phyloP scores from a whole-genome alignment of 2,113 vertebrate genomes.

The Aldabrachelys gigantea region DNA sequence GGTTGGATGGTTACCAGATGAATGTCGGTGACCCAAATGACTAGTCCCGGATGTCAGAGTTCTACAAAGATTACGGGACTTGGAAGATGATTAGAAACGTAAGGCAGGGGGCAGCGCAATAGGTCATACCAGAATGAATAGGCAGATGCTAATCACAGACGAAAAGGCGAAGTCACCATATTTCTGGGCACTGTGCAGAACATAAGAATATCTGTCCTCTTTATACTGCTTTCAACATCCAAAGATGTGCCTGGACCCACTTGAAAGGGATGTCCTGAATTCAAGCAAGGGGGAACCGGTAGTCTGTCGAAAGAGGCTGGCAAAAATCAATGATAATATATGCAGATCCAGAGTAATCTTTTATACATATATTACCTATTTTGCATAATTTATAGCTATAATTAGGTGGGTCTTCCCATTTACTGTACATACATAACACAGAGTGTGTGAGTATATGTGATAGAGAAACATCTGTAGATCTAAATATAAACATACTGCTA shows the following conservation, averaged over 20 bases:
- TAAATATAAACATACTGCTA: background rate
- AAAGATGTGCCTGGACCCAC: fast-evolving
- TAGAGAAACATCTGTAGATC: background rate
- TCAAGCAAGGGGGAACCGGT: background rate
- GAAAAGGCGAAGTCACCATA: background rate
- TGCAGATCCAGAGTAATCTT: fast-evolving
- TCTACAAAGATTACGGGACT: fast-evolving
- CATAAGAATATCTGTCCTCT: background rate
- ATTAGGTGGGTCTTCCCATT: background rate
- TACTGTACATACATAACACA: background rate
- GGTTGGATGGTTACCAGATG: background rate
- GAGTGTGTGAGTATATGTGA: background rate
- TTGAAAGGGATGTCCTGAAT: background rate
- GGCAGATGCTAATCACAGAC: fast-evolving
- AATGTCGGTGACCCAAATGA: background rate
- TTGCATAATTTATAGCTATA: fast-evolving
- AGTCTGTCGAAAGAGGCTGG: fast-evolving
- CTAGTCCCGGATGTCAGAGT: background rate
- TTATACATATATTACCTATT: fast-evolving
- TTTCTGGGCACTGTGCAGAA: fast-evolving
- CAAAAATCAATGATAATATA: background rate
- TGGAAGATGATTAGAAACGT: background rate
- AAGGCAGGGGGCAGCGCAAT: fast-evolving
- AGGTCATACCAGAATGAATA: background rate
- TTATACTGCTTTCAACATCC: fast-evolving